These are phyloP conservation scores for Amphibalanus amphitrite DNA, from an alignment of 1,140 invertebrate species.

Conservation along the genomic window DNA sequence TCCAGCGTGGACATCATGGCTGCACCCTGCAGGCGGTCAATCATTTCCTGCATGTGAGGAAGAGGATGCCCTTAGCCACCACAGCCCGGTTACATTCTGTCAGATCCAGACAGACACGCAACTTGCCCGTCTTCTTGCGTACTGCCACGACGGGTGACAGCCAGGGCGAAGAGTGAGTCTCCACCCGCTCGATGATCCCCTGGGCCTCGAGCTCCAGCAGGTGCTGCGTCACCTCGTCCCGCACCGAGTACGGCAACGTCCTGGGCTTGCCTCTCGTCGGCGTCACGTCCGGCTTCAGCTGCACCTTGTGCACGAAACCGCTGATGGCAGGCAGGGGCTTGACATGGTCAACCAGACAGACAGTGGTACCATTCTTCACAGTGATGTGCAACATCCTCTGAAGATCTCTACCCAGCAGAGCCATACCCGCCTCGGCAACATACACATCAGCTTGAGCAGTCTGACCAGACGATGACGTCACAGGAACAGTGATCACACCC, in stretches of 20 bases:
- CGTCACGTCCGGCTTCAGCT: neutral
- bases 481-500: too few relatives aligned
- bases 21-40: neutral
- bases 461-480: neutral
- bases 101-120: neutral
- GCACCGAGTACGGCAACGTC: neutral
- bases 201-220: neutral
- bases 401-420: neutral
- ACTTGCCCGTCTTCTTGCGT: neutral
- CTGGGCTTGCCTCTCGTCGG: too few relatives aligned
- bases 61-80: neutral
- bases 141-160: neutral
- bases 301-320: neutral
- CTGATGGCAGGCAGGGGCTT: neutral
- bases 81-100: neutral
- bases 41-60: neutral
- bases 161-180: neutral
- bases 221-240: neutral
- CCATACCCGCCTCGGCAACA: neutral
- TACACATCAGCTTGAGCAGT: neutral
- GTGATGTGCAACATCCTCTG: neutral
- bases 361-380: too few relatives aligned
- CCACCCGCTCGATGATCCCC: neutral
- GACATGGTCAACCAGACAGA: neutral
- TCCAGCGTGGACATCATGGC: neutral